Evolutionary conservation across 2,797 vertebrate species (phyloP).

Genomic region (Heliangelus exortis): DNA sequence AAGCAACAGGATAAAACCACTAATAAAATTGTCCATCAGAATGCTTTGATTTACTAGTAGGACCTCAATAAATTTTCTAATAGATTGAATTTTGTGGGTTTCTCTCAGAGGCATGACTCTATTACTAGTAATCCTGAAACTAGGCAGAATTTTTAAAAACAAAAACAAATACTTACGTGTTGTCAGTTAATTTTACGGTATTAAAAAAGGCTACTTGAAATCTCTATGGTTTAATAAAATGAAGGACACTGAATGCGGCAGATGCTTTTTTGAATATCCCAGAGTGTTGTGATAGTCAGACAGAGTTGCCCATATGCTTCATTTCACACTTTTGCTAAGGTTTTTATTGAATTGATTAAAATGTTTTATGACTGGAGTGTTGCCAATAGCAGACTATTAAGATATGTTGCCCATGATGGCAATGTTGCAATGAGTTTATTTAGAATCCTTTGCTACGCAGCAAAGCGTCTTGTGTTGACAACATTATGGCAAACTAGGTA

Average conservation of each 20-base stretch:
- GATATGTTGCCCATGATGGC: background rate
- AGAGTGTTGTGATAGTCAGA: slow-evolving; percentile 1
- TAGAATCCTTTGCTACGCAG: slow-evolving; percentile 33
- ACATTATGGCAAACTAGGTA: slow-evolving; percentile 18
- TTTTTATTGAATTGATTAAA: slow-evolving; percentile 46
- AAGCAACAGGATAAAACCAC: background rate
- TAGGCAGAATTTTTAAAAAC: background rate
- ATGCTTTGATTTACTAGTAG: background rate
- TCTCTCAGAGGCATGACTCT: background rate
- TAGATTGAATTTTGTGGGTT: background rate
- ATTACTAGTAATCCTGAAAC: background rate
- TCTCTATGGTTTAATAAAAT: background rate
- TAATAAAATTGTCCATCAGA: background rate
- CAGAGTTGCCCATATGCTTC: slow-evolving; percentile 44
- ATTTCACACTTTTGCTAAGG: slow-evolving; percentile 47
- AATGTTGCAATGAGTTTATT: slow-evolving; percentile 2
- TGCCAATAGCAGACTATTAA: slow-evolving; percentile 45
- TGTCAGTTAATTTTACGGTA: background rate
- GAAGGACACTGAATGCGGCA: background rate
- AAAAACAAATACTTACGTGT: background rate
- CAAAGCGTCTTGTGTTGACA: slow-evolving; percentile 41
- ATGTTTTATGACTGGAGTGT: background rate
- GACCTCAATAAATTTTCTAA: background rate
- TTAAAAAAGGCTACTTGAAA: background rate
- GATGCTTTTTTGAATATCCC: slow-evolving; percentile 41